Evolutionary conservation across 64 coral and sea anemone species (phyloP).

Genomic region (Stichodactyla helianthus): DNA sequence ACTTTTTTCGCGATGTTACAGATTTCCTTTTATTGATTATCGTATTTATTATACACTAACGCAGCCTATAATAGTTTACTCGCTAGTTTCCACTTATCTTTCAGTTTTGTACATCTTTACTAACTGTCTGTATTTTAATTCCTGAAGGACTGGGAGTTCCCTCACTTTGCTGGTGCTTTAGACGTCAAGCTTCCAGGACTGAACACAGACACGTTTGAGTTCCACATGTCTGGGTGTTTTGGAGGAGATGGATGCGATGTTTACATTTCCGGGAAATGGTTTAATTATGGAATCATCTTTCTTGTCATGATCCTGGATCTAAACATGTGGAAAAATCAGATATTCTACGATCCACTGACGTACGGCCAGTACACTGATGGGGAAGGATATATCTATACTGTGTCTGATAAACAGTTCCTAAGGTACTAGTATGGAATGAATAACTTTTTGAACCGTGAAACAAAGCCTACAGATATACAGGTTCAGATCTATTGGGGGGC

Average conservation of each 20-base stretch:
- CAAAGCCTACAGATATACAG: too few relatives aligned
- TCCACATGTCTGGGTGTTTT: slow-evolving; percentile 45
- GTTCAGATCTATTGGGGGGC: too few relatives aligned
- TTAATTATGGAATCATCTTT: slow-evolving; percentile 86
- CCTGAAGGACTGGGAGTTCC: slow-evolving; percentile 83
- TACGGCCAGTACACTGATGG: slow-evolving; percentile 83
- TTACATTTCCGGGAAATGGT: slow-evolving; percentile 90
- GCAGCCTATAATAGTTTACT: too few relatives aligned
- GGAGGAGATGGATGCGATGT: slow-evolving; percentile 56
- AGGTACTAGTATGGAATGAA: too few relatives aligned
- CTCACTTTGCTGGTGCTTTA: slow-evolving; percentile 65
- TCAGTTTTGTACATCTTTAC: not conserved
- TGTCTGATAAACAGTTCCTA: slow-evolving; percentile 66
- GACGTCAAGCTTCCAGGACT: slow-evolving; percentile 70
- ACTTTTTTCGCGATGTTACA: too few relatives aligned
- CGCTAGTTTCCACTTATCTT: not conserved
- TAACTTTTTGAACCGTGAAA: too few relatives aligned
- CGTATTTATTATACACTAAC: too few relatives aligned
- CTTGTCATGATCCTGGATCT: slow-evolving; percentile 88
- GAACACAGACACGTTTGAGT: slow-evolving; percentile 62
- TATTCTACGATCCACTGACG: slow-evolving; percentile 68
- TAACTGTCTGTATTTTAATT: not conserved
- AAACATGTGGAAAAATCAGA: slow-evolving; percentile 98
- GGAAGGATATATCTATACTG: slow-evolving; percentile 68
- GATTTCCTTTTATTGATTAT: too few relatives aligned